Conservation (phyloP, 2,797 vertebrate genomes). For the Morelia viridis region DNA sequence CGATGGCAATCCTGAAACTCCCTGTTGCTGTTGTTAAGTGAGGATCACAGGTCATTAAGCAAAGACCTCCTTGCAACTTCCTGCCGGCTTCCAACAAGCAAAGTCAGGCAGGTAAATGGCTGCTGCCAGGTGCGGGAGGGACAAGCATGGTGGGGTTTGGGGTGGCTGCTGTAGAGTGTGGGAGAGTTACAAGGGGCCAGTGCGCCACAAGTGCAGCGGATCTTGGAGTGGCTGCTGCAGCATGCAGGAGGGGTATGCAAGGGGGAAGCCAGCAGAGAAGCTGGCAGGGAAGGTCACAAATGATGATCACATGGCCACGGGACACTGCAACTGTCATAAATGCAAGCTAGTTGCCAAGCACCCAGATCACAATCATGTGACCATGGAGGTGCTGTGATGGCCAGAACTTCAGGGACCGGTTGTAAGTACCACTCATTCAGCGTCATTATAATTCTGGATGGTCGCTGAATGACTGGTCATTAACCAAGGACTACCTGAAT, state of each 20-base stretch:
- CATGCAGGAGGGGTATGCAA: neutral
- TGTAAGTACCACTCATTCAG: neutral
- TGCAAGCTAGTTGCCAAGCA: neutral
- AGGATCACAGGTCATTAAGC: neutral
- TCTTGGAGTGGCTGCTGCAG: neutral
- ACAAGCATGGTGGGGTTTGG: neutral
- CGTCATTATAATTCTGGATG: neutral
- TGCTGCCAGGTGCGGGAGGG: neutral
- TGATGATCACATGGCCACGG: neutral
- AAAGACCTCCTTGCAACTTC: neutral
- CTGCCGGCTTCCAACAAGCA: neutral
- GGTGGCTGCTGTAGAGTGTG: neutral
- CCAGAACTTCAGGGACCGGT: neutral
- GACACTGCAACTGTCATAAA: neutral
- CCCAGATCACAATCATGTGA: neutral
- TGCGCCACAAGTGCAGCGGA: neutral
- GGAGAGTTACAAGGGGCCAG: too few relatives aligned
- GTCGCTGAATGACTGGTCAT: neutral
- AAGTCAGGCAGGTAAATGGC: neutral
- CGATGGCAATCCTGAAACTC: too few relatives aligned
- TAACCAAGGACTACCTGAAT: neutral
- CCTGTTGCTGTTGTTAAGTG: neutral
- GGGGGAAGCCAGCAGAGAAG: neutral
- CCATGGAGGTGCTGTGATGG: neutral
- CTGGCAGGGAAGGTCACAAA: neutral